Evolutionary conservation across 2,888 invertebrate species (phyloP), one percentile per base, ranked within the genome.

Genomic region (Lycocerus yunnanus): DNA sequence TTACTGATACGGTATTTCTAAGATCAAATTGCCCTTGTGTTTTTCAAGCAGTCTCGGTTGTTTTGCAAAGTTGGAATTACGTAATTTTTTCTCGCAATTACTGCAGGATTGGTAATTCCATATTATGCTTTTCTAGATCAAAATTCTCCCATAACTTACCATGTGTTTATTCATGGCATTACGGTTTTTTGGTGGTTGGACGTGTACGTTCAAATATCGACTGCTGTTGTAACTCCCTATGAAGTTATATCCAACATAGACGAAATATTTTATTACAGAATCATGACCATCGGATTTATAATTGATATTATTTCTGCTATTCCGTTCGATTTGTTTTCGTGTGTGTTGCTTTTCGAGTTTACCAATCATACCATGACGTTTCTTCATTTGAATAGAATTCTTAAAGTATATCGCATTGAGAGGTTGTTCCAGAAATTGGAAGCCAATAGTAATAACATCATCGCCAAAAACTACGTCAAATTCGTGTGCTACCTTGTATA

Each of bases 21-120:
- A 80, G 61, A 60, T 70, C 76, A 9, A 68, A 75, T 3, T 80
- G 76, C n/a, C 80, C 80, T 2, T 78, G 75, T 24, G 73, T 80
- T 6, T 60, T 80, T 20, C 77, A 78, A 59, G 78, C 80, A 14
- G 20, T 66, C 11, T 77, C 78, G 1, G 27, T 80, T 1, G 14
- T 77, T 15, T 13, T 76, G 0, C 65, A 60, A 16, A 13, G 72
- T n/a, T 78, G 77, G 73, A 72, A 77, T 15, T 10, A 8, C 10
- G 5, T 77, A 9, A 68, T 80, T 2, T 58, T 71, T 77, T 1
- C 10, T 76, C 1, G 76, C 78, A 2, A 24, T 77, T 14, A 15
- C 27, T 6, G 58, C 58, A 1, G 66, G 68, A 1, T 65, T 74
- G 18, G 3, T 76, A 10, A 58, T 77, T 3, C 78, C 78, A 3